Evolutionary conservation across 2,888 invertebrate species (phyloP), one percentile per base, ranked within the genome.

Genomic region (Megaustenia siamemsis): DNA sequence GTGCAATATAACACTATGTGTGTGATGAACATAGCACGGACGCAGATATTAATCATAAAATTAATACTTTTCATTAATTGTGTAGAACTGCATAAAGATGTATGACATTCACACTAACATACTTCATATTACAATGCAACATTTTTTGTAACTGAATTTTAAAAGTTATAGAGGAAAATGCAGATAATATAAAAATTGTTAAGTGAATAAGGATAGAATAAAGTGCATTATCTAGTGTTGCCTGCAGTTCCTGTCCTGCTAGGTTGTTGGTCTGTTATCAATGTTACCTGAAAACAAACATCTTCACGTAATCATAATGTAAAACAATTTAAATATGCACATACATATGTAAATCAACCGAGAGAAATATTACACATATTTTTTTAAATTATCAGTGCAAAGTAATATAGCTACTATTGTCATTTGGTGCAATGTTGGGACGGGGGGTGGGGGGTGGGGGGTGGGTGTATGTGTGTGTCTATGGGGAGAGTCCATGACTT

Each of bases 261-360:
- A 49, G 75, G 68, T n/a, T n/a, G 68, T 21, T 79, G 80, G 43
- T 85, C 85, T 68, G 85, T 85, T 38, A 85, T 85, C 45, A 85
- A 40, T 8, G 85, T 85, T 68, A 85, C 85, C 84, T 84, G 45
- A 53, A 77, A 77, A n/a, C 10, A n/a, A 28, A 40, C n/a, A n/a
- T n/a, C n/a, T n/a, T n/a, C n/a, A n/a, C n/a, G n/a, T n/a, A n/a
- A n/a, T n/a, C n/a, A n/a, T n/a, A n/a, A n/a, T n/a, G n/a, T n/a
- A n/a, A n/a, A n/a, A n/a, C n/a, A n/a, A n/a, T n/a, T n/a, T n/a
- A n/a, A n/a, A n/a, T n/a, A n/a, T n/a, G n/a, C n/a, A n/a, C n/a
- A n/a, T n/a, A n/a, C n/a, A n/a, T n/a, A n/a, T n/a, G n/a, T n/a
- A n/a, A n/a, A n/a, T n/a, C n/a, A n/a, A n/a, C n/a, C n/a, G n/a